phyloP scores from a whole-genome alignment of 1,140 invertebrate species.

The Rhyacophila brunnea region DNA sequence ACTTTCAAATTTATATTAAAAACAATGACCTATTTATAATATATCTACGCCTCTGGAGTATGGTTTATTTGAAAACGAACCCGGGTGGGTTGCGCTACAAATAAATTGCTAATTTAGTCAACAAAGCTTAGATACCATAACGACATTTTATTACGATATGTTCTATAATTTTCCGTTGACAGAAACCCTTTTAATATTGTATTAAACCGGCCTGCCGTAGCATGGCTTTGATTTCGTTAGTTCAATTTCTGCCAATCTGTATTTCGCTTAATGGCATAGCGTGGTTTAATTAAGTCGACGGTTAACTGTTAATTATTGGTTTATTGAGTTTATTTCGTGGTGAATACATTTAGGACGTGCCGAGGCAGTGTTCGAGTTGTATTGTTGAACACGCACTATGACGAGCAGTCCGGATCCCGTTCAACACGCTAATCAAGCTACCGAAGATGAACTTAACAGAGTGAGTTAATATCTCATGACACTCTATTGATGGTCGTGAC shows the following conservation, averaged over 20 bases:
- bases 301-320: too few species aligned
- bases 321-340: not conserved
- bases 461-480: conserved; percentile 13
- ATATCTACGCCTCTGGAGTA: conserved; percentile 1
- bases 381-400: conserved; percentile 7
- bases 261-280: not conserved
- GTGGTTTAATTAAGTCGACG: not conserved
- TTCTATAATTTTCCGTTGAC: conserved; percentile 25
- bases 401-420: conserved; percentile 10
- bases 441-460: conserved; percentile 33
- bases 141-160: conserved; percentile 33
- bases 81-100: conserved; percentile 16
- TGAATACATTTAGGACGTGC: not conserved
- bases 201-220: conserved; percentile 5
- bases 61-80: conserved; percentile 7
- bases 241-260: not conserved
- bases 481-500: too few species aligned
- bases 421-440: conserved; percentile 17
- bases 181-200: conserved; percentile 21
- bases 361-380: not conserved
- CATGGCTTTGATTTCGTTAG: not conserved
- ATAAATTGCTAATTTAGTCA: conserved; percentile 34
- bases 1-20: too few species aligned
- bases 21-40: too few species aligned
- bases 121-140: conserved; percentile 29